Conservation (phyloP, 2,113 vertebrate genomes). For the Hyperopisus bebe region DNA sequence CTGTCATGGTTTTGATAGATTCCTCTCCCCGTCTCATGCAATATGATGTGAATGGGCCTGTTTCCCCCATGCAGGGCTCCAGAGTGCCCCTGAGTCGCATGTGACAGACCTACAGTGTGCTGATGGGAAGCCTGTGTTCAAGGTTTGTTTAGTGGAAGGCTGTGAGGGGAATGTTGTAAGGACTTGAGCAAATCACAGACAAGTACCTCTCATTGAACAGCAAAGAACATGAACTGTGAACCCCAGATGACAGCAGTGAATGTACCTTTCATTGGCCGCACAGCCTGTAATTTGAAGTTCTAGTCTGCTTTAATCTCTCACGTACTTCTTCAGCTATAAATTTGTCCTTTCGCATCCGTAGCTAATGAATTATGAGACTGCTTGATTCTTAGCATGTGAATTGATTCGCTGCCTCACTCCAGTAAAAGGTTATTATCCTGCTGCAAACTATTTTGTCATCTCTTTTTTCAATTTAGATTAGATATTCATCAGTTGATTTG, state of each 20-base stretch:
- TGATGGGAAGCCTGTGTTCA: constrained; percentile 46
- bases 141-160: constrained; percentile 41
- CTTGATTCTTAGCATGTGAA: background rate
- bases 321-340: background rate
- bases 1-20: constrained; percentile 27
- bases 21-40: background rate
- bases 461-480: background rate
- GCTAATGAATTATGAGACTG: background rate
- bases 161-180: background rate
- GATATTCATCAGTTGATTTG: background rate
- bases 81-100: constrained; percentile 39
- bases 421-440: background rate
- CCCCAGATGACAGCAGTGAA: background rate
- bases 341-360: background rate
- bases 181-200: background rate
- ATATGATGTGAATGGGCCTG: constrained; percentile 8
- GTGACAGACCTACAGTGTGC: constrained; percentile 45
- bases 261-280: background rate
- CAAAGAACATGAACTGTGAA: background rate
- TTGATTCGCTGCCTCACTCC: background rate
- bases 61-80: constrained; percentile 47
- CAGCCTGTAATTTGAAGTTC: background rate
- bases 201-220: background rate
- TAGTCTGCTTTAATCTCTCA: background rate
- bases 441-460: background rate